Conservation (phyloP, 2,888 invertebrate genomes). For the Caenorhabditis wallacei region DNA sequence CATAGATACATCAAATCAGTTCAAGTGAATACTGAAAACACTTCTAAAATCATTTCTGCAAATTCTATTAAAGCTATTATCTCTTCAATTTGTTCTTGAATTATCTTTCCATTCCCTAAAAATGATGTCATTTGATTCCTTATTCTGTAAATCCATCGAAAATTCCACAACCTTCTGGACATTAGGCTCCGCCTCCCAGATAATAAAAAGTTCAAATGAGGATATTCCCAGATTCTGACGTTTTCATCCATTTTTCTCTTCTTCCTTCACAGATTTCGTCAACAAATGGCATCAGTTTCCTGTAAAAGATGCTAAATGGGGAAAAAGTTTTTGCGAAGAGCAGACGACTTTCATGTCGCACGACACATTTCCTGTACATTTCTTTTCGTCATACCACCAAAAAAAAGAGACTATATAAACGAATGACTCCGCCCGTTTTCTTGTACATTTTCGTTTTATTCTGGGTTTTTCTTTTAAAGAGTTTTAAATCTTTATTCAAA, state of each 20-base stretch:
- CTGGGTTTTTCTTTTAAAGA: background rate
- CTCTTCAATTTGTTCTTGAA: too few species aligned
- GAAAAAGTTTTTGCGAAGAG: slow-evolving; percentile 16
- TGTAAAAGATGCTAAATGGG: slow-evolving; percentile 53
- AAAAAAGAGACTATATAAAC: slow-evolving; percentile 49
- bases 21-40: too few species aligned
- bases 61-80: too few species aligned
- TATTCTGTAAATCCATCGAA: too few species aligned
- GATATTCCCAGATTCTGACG: slow-evolving; percentile 49
- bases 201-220: slow-evolving; percentile 26
- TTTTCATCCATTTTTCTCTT: slow-evolving; percentile 17
- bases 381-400: slow-evolving; percentile 35
- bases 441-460: slow-evolving; percentile 1
- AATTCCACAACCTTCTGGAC: slow-evolving; percentile 3
- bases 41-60: too few species aligned
- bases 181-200: slow-evolving; percentile 18
- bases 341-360: slow-evolving; percentile 56
- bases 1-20: too few species aligned
- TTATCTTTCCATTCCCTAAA: background rate
- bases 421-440: background rate
- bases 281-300: slow-evolving; percentile 50
- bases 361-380: slow-evolving; percentile 58
- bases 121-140: slow-evolving; percentile 30
- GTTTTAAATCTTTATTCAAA: too few species aligned
- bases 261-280: slow-evolving; percentile 18